Conservation (phyloP, 2,888 invertebrate genomes). For the Lasioglossum villosulum region DNA sequence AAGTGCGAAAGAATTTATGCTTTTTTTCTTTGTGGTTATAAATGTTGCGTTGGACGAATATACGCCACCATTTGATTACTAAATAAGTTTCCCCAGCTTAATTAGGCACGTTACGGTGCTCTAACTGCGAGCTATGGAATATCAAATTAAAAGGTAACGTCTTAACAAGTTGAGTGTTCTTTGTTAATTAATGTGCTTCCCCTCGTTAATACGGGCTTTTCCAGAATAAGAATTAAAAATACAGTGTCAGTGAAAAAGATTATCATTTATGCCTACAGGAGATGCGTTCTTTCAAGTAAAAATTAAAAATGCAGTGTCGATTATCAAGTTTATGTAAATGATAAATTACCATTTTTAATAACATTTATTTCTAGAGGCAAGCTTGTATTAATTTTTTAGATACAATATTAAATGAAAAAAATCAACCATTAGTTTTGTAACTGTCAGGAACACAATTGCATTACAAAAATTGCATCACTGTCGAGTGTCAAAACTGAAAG, state of each 20-base stretch:
- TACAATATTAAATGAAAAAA: background rate
- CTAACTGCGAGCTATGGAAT: background rate
- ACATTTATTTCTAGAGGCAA: background rate
- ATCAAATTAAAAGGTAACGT: background rate
- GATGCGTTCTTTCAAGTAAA: background rate
- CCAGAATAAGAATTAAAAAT: background rate
- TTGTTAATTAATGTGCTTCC: background rate
- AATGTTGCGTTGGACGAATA: background rate
- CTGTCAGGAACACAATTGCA: background rate
- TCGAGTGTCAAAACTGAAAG: background rate
- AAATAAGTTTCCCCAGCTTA: background rate
- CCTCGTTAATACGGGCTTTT: background rate
- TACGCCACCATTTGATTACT: background rate
- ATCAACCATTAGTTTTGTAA: background rate
- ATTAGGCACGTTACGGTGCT: background rate
- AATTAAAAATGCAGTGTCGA: background rate
- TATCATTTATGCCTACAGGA: background rate
- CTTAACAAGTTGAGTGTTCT: background rate
- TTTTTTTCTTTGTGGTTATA: background rate
- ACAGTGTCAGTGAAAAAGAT: background rate
- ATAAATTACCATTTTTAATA: too few relatives aligned
- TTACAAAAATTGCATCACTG: background rate
- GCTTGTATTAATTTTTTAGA: background rate
- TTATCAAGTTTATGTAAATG: too few relatives aligned
- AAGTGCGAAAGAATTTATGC: conserved; percentile 7